Base-by-base conservation (phyloP, 2,113 vertebrate species). In the Acanthochromis polyacanthus region DNA sequence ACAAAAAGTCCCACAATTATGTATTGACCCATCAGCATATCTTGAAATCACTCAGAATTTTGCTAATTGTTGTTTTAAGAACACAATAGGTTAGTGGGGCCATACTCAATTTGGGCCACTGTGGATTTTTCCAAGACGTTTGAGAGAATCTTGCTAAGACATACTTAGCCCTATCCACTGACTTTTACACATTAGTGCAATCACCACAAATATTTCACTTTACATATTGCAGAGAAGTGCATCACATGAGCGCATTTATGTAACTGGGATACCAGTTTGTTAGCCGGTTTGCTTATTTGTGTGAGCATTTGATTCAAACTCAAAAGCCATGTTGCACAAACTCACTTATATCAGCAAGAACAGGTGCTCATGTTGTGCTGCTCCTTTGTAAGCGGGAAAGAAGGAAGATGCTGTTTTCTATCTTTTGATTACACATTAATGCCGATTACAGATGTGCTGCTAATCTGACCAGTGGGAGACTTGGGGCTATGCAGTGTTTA, bases 401-500 rank as follows among this genome's bases (percentile, higher is more conserved):
- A 67, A 9, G 45, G 23, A 62, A 9, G 45, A 60, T 14, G 36
- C 1, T 28, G 4, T 40, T 52, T 58, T 17, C 9, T 17, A 19
- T 48, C 32, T 46, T 66, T 22, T 25, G 28, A 70, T 65, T 38
- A 43, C 53, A 36, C 45, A 36, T 28, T 56, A 38, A 56, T 64
- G 25, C 52, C 57, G 45, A 51, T 7, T 51, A 5, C 19, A n/a
- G 48, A 51, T 46, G 12, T 52, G 12, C 48, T 58, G 23, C 15
- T 2, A 40, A 71, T 14, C 11, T 38, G 19, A 28, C 40, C 56
- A 55, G 9, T 57, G 48, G n/a, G 59, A 32, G 12, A 56, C 69
- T 56, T 30, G 10, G 11, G 28, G 53, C 28, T 69, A 2, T 69
- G n/a, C 1, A 1, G 23, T 23, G 43, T 63, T 65, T 56, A 48